Conservation (phyloP, 1,140 invertebrate species). For the Drosophila kohkoa region DNA sequence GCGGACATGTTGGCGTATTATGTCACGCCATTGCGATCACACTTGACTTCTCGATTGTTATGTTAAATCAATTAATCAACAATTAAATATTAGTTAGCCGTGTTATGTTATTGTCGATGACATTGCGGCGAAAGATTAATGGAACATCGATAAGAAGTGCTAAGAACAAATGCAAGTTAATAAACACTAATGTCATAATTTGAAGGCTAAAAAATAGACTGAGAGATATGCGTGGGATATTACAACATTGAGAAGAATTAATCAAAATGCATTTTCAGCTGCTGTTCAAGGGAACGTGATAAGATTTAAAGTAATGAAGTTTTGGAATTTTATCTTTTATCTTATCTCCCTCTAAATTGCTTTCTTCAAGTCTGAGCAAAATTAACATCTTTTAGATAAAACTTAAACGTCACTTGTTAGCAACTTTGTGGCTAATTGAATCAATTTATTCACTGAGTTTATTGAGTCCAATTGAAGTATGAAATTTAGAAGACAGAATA, state of each 20-base stretch:
- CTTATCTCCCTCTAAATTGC: not conserved
- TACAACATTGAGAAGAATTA: no score
- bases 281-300: not conserved
- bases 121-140: conserved; percentile 26
- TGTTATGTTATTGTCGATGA: conserved; percentile 17
- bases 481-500: conserved; percentile 2
- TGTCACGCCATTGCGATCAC: conserved; percentile 31
- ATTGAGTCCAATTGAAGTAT: not conserved
- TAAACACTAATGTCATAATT: not conserved
- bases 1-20: conserved; percentile 36
- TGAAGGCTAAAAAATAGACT: not conserved
- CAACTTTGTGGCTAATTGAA: not conserved
- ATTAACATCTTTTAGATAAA: not conserved
- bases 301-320: not conserved
- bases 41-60: conserved; percentile 21
- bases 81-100: conserved; percentile 39
- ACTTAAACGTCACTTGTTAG: not conserved
- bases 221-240: no score
- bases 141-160: conserved; percentile 2
- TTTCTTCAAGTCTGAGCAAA: not conserved
- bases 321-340: conserved; percentile 7
- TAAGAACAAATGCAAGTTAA: not conserved
- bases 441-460: not conserved
- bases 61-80: conserved; percentile 51
- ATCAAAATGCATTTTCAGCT: no score